Evolutionary conservation across 2,888 invertebrate species (phyloP).

Genomic region (Scaptomyza flava): DNA sequence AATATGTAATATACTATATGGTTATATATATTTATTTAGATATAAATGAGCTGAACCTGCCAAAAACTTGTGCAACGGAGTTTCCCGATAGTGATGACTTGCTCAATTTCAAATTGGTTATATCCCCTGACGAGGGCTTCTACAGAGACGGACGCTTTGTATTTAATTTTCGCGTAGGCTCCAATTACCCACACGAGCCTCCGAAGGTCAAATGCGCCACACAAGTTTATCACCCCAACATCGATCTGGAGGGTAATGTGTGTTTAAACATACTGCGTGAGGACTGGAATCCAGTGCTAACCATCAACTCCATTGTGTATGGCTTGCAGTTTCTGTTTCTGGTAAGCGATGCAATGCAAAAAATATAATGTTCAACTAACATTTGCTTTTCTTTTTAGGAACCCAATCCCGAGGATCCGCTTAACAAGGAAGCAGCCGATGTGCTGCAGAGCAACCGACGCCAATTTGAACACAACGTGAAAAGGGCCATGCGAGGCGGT

Average conservation of each 20-base stretch:
- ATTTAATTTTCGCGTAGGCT: constrained; percentile 96
- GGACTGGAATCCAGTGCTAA: constrained; percentile 99
- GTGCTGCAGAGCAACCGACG: constrained; percentile 97
- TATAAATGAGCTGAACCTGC: constrained; percentile 98
- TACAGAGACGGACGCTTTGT: constrained; percentile 97
- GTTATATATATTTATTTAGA: constrained; percentile 87
- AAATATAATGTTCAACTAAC: neutral
- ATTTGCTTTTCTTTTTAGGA: constrained; percentile 87
- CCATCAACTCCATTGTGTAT: constrained; percentile 98
- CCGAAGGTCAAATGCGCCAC: constrained; percentile 99
- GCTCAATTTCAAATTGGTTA: constrained; percentile 96
- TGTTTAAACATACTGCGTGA: constrained; percentile 98
- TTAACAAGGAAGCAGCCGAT: constrained; percentile 99
- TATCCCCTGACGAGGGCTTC: constrained; percentile 98
- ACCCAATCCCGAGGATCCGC: constrained; percentile 99
- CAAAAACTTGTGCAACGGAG: constrained; percentile 97
- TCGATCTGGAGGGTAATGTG: constrained; percentile 98
- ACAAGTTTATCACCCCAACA: constrained; percentile 98
- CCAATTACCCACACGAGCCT: constrained; percentile 98
- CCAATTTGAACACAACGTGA: constrained; percentile 97
- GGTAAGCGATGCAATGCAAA: constrained; percentile 85
- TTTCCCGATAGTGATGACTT: constrained; percentile 98
- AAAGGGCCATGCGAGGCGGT: constrained; percentile 97
- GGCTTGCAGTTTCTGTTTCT: constrained; percentile 98
- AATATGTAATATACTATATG: neutral